A percentile compares a stretch with the other conserved stretches of the same genome.
These are phyloP conservation scores for Scaptomyza montana DNA, from an alignment of 1,140 invertebrate genomes.

Conservation along the genomic window DNA sequence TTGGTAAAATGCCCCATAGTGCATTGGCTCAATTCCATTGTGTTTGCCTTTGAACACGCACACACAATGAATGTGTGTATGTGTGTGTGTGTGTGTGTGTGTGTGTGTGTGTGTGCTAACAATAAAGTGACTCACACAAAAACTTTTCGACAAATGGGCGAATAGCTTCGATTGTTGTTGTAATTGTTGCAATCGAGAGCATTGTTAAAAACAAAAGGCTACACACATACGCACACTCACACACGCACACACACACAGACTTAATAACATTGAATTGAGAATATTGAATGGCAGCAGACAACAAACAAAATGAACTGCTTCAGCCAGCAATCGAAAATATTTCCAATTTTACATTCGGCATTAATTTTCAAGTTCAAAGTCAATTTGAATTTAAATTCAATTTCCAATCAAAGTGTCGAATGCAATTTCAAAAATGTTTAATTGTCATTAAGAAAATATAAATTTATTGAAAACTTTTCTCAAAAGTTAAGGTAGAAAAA, in stretches of 20 bases:
- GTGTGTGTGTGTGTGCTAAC: conserved; percentile 38
- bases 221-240: conserved; percentile 12
- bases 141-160: conserved; percentile 51
- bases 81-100: not conserved
- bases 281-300: conserved; percentile 23
- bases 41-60: conserved; percentile 78
- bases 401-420: too few species aligned
- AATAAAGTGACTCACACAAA: conserved; percentile 35
- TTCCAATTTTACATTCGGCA: too few species aligned
- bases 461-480: too few species aligned
- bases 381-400: too few species aligned
- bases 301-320: conserved; percentile 11
- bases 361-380: too few species aligned
- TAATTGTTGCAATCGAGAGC: conserved; percentile 81
- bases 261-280: conserved; percentile 1
- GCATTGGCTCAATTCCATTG: conserved; percentile 37
- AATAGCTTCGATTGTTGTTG: conserved; percentile 66
- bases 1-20: too few species aligned
- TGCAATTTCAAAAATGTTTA: too few species aligned
- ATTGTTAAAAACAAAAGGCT: conserved; percentile 64
- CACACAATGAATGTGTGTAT: conserved; percentile 50
- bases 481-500: too few species aligned
- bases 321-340: too few species aligned
- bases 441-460: too few species aligned
- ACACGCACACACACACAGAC: conserved; percentile 1